Percentiles rank a stretch among this genome's conserved stretches.
These are phyloP conservation scores for Pteropus rufus DNA, from an alignment of 2,797 vertebrate species.

Conservation along the genomic window DNA sequence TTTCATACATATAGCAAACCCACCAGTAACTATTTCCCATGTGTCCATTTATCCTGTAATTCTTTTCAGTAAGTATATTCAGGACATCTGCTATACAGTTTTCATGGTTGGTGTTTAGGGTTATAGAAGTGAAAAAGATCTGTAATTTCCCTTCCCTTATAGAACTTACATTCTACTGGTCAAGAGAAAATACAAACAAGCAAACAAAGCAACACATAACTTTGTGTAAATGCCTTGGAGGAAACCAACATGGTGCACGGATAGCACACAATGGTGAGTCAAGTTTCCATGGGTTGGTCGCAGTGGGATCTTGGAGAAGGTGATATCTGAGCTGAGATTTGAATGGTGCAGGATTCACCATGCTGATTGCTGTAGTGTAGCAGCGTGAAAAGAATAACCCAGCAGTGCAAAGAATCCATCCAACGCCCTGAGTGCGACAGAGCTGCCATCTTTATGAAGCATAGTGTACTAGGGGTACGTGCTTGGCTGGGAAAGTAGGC, in stretches of 20 bases:
- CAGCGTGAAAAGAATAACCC: not conserved
- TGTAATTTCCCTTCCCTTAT: not conserved
- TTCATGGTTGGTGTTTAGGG: not conserved
- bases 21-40: not conserved
- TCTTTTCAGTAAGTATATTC: not conserved
- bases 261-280: too few species aligned
- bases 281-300: fast-evolving
- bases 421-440: fast-evolving
- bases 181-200: not conserved
- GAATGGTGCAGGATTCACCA: not conserved
- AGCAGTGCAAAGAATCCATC: fast-evolving
- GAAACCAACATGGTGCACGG: fast-evolving
- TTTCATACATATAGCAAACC: not conserved
- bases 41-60: not conserved
- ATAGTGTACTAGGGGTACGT: fast-evolving
- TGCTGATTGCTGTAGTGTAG: not conserved
- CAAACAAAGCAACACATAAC: too few species aligned
- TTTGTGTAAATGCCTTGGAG: not conserved
- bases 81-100: not conserved
- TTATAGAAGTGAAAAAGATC: not conserved
- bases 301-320: not conserved
- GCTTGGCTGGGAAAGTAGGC: fast-evolving
- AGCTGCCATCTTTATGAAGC: not conserved
- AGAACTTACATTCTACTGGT: not conserved
- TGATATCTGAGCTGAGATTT: not conserved